These are phyloP conservation scores for Elachura formosa DNA, from an alignment of 2,113 vertebrate genomes.

Conservation along the genomic window DNA sequence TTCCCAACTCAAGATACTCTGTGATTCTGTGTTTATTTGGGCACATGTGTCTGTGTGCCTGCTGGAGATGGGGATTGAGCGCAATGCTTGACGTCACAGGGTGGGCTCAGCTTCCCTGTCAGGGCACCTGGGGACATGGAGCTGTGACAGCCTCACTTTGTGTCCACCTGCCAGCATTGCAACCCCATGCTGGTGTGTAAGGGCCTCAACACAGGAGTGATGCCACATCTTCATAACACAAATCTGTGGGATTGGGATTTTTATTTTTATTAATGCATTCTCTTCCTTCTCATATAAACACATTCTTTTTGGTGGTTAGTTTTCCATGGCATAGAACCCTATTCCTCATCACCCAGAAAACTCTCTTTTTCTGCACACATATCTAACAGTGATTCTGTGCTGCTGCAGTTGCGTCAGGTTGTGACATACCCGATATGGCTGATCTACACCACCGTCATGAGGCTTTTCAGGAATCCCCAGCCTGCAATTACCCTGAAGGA, in stretches of 20 bases:
- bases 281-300: background rate
- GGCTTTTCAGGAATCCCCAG: constrained; percentile 41
- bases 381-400: background rate
- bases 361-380: fast-evolving
- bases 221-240: background rate
- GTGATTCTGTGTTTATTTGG: background rate
- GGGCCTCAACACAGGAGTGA: background rate
- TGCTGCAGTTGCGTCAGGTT: constrained; percentile 57
- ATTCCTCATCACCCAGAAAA: background rate
- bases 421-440: constrained; percentile 65
- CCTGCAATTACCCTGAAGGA: constrained; percentile 73
- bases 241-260: background rate
- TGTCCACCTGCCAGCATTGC: background rate
- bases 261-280: background rate
- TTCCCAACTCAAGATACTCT: background rate
- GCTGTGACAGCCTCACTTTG: background rate
- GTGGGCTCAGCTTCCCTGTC: background rate
- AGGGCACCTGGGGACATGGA: background rate
- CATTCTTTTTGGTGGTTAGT: fast-evolving
- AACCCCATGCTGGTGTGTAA: fast-evolving
- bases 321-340: background rate
- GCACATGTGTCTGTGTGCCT: fast-evolving
- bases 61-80: background rate
- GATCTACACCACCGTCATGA: constrained; percentile 57
- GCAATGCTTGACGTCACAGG: too few relatives aligned